A percentile compares a stretch with the other conserved stretches of the same genome.
phyloP scores from a whole-genome alignment of 1,140 invertebrate species.

The Cydia amplana region DNA sequence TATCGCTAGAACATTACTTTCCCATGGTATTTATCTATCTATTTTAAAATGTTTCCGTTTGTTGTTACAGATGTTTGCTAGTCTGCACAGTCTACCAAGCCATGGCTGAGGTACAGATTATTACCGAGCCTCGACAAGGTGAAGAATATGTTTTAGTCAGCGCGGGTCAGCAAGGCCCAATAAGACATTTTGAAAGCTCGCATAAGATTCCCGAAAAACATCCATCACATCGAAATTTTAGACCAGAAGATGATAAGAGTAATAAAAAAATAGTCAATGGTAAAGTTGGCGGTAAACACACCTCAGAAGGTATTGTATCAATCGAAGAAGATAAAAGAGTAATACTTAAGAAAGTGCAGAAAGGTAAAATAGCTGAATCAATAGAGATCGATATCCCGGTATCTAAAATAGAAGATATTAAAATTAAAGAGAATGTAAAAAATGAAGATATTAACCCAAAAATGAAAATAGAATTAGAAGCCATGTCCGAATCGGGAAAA shows the following conservation, averaged over 20 bases:
- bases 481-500: constrained; percentile 76
- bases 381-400: constrained; percentile 75
- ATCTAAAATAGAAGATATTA: constrained; percentile 75
- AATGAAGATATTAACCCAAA: constrained; percentile 69
- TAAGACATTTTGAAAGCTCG: constrained; percentile 73
- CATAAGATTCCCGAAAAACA: constrained; percentile 78
- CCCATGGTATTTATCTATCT: constrained; percentile 41
- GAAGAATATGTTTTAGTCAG: constrained; percentile 80
- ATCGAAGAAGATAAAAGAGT: constrained; percentile 75
- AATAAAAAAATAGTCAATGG: constrained; percentile 61
- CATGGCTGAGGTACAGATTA: constrained; percentile 75
- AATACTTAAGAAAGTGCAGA: constrained; percentile 63
- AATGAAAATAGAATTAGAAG: constrained; percentile 73
- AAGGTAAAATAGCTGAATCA: constrained; percentile 65
- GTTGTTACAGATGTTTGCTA: constrained; percentile 75
- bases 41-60: constrained; percentile 45
- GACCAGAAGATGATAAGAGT: constrained; percentile 65
- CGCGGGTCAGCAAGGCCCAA: constrained; percentile 69
- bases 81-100: constrained; percentile 55
- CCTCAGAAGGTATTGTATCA: constrained; percentile 70
- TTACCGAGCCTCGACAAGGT: constrained; percentile 78
- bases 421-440: constrained; percentile 66
- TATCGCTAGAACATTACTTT: constrained; percentile 40
- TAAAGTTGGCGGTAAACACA: constrained; percentile 52
- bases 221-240: constrained; percentile 58